Conservation (phyloP, 1,140 invertebrate species). For the Batillaria attramentaria region DNA sequence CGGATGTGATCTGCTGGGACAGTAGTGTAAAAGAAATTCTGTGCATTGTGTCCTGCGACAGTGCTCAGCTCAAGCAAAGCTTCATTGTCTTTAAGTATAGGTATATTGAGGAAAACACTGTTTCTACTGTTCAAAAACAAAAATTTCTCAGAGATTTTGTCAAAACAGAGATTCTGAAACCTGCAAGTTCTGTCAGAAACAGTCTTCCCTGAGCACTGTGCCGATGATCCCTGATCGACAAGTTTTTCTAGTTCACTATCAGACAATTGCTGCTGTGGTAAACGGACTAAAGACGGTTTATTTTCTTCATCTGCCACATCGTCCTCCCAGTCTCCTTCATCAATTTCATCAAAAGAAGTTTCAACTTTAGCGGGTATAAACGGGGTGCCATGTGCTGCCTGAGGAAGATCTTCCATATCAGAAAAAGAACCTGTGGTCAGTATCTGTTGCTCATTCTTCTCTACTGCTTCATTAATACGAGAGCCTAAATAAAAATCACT, state of each 20-base stretch:
- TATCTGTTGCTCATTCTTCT: neutral
- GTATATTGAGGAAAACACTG: constrained; percentile 54
- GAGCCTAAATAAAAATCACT: constrained; percentile 28
- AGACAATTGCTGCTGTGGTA: neutral
- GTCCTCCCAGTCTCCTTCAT: constrained; percentile 3
- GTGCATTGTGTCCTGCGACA: constrained; percentile 67
- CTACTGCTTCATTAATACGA: neutral
- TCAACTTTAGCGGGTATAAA: neutral
- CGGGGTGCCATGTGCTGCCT: neutral
- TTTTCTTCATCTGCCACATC: constrained; percentile 5
- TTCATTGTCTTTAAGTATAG: constrained; percentile 46
- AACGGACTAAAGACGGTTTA: neutral
- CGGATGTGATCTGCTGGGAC: constrained; percentile 51
- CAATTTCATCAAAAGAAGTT: neutral
- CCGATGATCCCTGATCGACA: constrained; percentile 50
- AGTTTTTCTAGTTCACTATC: constrained; percentile 8
- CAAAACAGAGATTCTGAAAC: constrained; percentile 71
- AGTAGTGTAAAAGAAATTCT: constrained; percentile 62
- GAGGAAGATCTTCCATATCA: neutral
- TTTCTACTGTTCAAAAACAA: constrained; percentile 62
- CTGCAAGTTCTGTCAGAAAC: constrained; percentile 60
- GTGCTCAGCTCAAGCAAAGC: constrained; percentile 66
- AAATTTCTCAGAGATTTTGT: constrained; percentile 60
- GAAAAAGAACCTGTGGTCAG: neutral
- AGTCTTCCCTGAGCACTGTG: constrained; percentile 58